phyloP scores from a whole-genome alignment of 2,113 vertebrate genomes.

The Tetrax tetrax region DNA sequence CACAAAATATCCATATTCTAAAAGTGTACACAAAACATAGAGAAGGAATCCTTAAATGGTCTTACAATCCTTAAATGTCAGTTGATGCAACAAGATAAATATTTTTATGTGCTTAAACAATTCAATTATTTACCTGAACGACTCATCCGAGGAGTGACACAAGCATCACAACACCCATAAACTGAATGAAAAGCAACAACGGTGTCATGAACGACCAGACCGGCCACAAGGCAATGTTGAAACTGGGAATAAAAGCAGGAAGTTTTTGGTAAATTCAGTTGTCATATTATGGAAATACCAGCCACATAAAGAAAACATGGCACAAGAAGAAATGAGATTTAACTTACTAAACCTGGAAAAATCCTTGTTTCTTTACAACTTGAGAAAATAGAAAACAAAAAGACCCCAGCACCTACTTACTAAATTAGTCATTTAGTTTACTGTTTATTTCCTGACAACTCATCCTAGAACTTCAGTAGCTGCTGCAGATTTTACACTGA shows the following conservation, averaged over 20 bases:
- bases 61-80: not conserved
- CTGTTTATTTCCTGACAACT: not conserved
- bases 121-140: slow-evolving; percentile 70
- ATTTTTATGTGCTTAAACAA: not conserved
- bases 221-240: slow-evolving; percentile 92
- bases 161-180: slow-evolving; percentile 95
- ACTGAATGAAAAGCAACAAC: slow-evolving; percentile 90
- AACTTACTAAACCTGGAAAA: not conserved
- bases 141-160: slow-evolving; percentile 89
- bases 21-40: not conserved
- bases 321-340: not conserved
- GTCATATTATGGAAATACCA: not conserved
- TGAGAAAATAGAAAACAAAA: not conserved
- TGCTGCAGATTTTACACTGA: not conserved
- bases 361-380: not conserved
- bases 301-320: not conserved
- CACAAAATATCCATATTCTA: not conserved
- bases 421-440: not conserved
- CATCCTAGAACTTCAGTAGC: not conserved
- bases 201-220: slow-evolving; percentile 95
- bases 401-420: not conserved
- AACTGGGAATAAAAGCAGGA: slow-evolving; percentile 76
- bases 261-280: not conserved
- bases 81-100: not conserved
- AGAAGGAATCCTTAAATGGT: not conserved